Evolutionary conservation across 2,888 invertebrate species (phyloP).

Genomic region (Galeruca laticollis): DNA sequence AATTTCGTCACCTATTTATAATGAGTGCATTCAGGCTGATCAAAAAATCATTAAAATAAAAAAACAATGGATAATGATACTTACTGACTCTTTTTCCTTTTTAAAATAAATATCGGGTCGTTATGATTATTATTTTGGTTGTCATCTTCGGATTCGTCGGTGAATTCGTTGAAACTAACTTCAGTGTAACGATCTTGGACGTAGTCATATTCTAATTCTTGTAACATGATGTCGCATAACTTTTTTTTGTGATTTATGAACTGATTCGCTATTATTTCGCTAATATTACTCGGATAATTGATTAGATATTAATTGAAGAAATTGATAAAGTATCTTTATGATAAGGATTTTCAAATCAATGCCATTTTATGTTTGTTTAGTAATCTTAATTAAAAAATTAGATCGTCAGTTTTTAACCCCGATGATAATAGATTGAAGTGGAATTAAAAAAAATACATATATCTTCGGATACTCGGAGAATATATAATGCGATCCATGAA

Average conservation of each 20-base stretch:
- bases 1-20: too few relatives aligned
- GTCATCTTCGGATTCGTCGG: constrained; percentile 46
- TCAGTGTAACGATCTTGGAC: constrained; percentile 49
- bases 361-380: background rate
- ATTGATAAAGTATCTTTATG: background rate
- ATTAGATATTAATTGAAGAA: background rate
- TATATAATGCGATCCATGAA: too few relatives aligned
- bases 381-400: too few relatives aligned
- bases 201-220: constrained; percentile 49
- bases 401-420: too few relatives aligned
- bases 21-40: too few relatives aligned
- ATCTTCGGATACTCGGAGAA: too few relatives aligned
- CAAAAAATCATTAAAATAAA: too few relatives aligned
- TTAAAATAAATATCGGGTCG: constrained; percentile 48
- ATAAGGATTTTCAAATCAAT: background rate
- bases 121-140: constrained; percentile 31
- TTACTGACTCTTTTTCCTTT: constrained; percentile 47
- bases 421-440: too few relatives aligned
- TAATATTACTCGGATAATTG: background rate
- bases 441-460: too few relatives aligned
- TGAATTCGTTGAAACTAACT: constrained; percentile 51
- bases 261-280: constrained; percentile 1
- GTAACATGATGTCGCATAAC: constrained; percentile 3
- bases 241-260: background rate
- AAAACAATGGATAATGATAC: too few relatives aligned